Conservation (phyloP, 2,113 vertebrate species). For the Mastomys natalensis region DNA sequence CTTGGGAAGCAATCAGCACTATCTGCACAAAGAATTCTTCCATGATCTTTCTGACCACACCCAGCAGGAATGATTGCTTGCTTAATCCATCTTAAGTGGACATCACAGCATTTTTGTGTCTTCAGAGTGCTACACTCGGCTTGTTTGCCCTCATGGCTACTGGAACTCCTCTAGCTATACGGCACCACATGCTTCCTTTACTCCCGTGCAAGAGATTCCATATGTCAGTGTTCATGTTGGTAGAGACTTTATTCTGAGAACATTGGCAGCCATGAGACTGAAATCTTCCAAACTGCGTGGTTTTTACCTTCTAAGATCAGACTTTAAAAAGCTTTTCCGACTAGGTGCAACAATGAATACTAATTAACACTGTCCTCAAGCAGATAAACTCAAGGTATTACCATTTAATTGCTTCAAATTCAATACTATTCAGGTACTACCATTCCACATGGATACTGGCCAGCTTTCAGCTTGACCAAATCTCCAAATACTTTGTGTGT, state of each 20-base stretch:
- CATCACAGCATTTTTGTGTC: not conserved
- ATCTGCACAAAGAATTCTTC: not conserved
- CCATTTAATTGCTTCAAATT: constrained; percentile 32
- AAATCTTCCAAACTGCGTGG: not conserved
- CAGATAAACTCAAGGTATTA: not conserved
- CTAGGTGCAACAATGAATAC: not conserved
- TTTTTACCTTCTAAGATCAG: constrained; percentile 16
- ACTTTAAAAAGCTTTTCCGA: not conserved
- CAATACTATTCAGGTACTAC: not conserved
- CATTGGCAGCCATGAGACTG: not conserved
- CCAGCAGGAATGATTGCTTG: not conserved
- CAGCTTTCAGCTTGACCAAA: constrained; percentile 57
- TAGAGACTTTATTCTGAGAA: not conserved
- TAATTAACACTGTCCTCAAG: not conserved
- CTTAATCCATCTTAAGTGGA: not conserved
- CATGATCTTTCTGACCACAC: not conserved
- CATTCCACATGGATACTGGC: not conserved
- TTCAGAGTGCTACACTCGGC: not conserved
- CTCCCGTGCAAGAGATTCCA: not conserved
- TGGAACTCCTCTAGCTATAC: not conserved
- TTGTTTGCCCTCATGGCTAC: not conserved
- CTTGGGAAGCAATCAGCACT: not conserved
- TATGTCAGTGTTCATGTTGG: not conserved
- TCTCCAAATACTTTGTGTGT: constrained; percentile 54
- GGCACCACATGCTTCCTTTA: not conserved